Percentiles rank a stretch among this genome's conserved stretches.
phyloP scores from a whole-genome alignment of 1,140 invertebrate species.

The Cydia strobilella region DNA sequence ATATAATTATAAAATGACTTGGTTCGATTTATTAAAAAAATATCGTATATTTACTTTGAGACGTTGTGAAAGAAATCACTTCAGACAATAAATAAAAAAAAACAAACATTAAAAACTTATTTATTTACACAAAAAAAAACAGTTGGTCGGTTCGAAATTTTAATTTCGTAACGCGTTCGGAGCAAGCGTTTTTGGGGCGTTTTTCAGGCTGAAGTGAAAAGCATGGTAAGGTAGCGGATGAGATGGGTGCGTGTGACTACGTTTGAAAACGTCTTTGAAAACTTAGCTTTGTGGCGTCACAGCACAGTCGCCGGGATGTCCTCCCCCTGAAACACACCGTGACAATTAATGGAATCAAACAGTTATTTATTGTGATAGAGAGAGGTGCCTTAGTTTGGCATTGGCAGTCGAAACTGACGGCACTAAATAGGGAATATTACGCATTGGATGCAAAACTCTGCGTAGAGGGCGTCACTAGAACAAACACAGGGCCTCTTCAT shows the following conservation, averaged over 20 bases:
- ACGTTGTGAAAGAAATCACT: constrained; percentile 34
- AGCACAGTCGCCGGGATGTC: constrained; percentile 74
- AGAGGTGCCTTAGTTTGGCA: too few relatives aligned
- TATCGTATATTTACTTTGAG: constrained; percentile 40
- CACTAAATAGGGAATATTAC: too few relatives aligned
- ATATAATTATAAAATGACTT: constrained; percentile 53
- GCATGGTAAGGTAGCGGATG: constrained; percentile 76
- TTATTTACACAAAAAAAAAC: constrained; percentile 61
- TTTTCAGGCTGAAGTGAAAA: constrained; percentile 60
- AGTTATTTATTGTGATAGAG: not conserved
- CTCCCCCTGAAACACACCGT: constrained; percentile 61
- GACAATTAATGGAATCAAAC: not conserved
- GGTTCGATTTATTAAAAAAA: constrained; percentile 62
- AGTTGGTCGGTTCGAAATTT: constrained; percentile 50
- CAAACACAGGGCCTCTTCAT: too few relatives aligned
- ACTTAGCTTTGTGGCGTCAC: constrained; percentile 75
- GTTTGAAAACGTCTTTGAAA: constrained; percentile 63
- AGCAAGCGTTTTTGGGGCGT: constrained; percentile 45
- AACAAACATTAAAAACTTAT: constrained; percentile 49
- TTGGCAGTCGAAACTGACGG: too few relatives aligned
- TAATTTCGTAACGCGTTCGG: constrained; percentile 37
- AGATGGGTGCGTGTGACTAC: constrained; percentile 65
- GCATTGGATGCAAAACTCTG: too few relatives aligned
- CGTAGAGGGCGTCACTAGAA: too few relatives aligned
- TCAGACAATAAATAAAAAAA: constrained; percentile 44